These are phyloP conservation scores for Caranx melampygus DNA, from an alignment of 2,113 vertebrate genomes.

Conservation along the genomic window DNA sequence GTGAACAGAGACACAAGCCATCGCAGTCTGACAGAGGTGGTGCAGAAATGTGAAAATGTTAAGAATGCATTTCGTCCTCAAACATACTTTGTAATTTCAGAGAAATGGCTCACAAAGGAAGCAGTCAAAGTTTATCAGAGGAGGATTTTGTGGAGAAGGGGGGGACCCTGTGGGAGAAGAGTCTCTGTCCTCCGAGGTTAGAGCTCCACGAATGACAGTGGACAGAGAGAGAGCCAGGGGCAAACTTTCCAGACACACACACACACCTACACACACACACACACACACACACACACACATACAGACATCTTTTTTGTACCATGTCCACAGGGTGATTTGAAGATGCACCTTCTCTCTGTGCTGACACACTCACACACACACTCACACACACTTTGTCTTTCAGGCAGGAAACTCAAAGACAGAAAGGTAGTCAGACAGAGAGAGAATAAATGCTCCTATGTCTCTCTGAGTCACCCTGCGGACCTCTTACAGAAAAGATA, in stretches of 20 bases:
- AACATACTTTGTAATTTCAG: slow-evolving; percentile 2
- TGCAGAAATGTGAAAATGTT: background rate
- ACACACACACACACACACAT: background rate
- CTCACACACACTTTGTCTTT: slow-evolving; percentile 13
- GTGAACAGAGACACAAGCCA: background rate
- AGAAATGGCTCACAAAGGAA: slow-evolving; percentile 32
- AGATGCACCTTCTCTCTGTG: slow-evolving; percentile 31
- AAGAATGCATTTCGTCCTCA: background rate
- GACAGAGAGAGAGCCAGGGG: slow-evolving; percentile 49
- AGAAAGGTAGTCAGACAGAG: slow-evolving; percentile 39
- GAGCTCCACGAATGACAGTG: slow-evolving; percentile 57
- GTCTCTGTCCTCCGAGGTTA: slow-evolving; percentile 48
- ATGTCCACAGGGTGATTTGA: slow-evolving; percentile 37
- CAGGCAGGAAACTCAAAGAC: slow-evolving; percentile 45
- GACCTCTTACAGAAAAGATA: slow-evolving; percentile 67
- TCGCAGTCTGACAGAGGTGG: background rate
- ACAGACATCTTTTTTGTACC: background rate
- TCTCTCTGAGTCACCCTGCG: slow-evolving; percentile 57
- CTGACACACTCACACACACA: slow-evolving; percentile 14
- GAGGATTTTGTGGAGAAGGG: slow-evolving; percentile 27
- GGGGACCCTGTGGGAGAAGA: slow-evolving; percentile 15
- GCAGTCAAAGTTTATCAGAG: slow-evolving; percentile 38
- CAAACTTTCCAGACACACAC: slow-evolving; percentile 33
- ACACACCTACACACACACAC: background rate
- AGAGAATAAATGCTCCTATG: slow-evolving; percentile 29